Percentiles rank a stretch among this genome's conserved stretches.
These are phyloP conservation scores for Tachycineta bicolor DNA, from an alignment of 2,113 vertebrate species.

Conservation along the genomic window DNA sequence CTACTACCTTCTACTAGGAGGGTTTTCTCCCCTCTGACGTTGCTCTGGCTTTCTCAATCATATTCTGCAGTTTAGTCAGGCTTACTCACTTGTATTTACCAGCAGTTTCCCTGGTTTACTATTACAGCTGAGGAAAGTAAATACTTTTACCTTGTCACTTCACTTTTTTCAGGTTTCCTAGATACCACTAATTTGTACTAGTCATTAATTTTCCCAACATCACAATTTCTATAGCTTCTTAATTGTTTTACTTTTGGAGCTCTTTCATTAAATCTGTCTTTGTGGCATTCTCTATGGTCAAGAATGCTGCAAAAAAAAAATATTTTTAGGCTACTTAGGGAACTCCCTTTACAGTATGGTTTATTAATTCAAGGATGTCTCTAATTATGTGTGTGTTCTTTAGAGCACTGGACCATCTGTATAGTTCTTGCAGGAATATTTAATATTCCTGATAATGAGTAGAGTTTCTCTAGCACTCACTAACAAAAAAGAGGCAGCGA, in stretches of 20 bases:
- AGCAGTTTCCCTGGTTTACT: neutral
- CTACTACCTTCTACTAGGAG: neutral
- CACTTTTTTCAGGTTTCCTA: neutral
- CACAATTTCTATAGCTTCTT: neutral
- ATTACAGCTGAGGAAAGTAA: neutral
- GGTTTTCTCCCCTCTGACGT: neutral
- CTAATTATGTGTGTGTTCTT: neutral
- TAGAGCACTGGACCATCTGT: neutral
- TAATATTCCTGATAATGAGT: neutral
- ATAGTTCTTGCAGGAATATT: neutral
- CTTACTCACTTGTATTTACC: neutral
- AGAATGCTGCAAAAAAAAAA: neutral
- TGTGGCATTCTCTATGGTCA: neutral
- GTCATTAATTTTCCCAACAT: neutral
- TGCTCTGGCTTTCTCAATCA: neutral
- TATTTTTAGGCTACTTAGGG: neutral
- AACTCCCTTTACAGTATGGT: neutral
- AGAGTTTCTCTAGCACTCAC: neutral
- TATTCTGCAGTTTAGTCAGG: neutral
- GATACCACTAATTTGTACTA: neutral
- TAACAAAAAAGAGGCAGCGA: neutral
- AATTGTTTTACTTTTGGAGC: neutral
- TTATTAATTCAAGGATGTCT: neutral
- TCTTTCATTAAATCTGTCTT: neutral
- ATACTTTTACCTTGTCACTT: neutral